Base-by-base conservation (phyloP, 1,140 invertebrate species). In the Drosophila virilis region DNA sequence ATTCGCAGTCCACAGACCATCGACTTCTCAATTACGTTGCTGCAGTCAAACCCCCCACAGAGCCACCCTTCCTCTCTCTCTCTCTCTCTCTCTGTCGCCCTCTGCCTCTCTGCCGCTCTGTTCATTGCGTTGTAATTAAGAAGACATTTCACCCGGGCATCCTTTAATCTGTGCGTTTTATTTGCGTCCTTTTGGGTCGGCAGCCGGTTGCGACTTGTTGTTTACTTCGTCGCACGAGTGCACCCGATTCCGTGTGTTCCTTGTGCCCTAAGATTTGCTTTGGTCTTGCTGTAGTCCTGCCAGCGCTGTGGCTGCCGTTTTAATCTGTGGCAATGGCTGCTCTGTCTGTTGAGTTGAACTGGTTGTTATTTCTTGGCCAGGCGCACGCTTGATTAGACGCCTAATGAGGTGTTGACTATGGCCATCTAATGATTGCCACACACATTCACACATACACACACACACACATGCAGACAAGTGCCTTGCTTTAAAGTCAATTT, bases 151-250 rank as follows among this genome's bases (percentile, higher is more conserved):
- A 81, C 70, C 78, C 80, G 84, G 90, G 84, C 79, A 89, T 91
- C 89, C 83, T 91, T 91, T 91, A 91, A 91, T 91, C 89, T 91
- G 84, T 91, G 89, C 89, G 84, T 91, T 91, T 91, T 91, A 91
- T 91, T 91, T 89, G 77, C 78, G 77, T 71, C 80, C 40, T 59
- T 52, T 54, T 55, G 22, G 15, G 22, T 22, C 40, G 33, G 37
- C 46, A 46, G 6, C 71, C n/a, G 33, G 13, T 5, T 28, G 22
- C 22, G 13, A 32, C 46, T 77, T 46, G 46, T 66, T 76, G 73
- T 76, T 78, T 76, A 67, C 68, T 67, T 43, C 67, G 51, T 58
- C 69, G 69, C 69, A 72, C 69, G 69, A 62, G 48, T 77, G 77
- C 77, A 77, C 64, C 42, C 68, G 15, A 54, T 64, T 37, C 57